These are phyloP conservation scores for Liasis olivaceus DNA, from an alignment of 2,797 vertebrate genomes.

Conservation along the genomic window DNA sequence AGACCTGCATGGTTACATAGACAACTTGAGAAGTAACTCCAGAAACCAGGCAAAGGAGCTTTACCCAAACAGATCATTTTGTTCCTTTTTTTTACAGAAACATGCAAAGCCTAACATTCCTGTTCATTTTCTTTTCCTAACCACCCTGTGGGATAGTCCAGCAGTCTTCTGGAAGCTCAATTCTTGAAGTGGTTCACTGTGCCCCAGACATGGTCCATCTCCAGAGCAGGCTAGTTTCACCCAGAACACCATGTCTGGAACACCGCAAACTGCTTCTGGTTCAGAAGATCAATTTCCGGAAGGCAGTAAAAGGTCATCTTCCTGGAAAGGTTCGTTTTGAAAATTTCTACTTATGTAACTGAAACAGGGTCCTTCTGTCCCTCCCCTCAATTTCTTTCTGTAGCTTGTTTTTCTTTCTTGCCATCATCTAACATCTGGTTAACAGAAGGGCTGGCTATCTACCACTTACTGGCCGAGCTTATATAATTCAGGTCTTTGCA, in stretches of 20 bases:
- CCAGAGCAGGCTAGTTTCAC: not conserved
- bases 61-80: no score
- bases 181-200: not conserved
- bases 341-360: not conserved
- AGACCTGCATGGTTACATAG: no score
- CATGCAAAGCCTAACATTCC: no score
- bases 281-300: not conserved
- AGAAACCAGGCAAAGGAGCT: not conserved
- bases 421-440: slow-evolving; percentile 78
- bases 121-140: not conserved
- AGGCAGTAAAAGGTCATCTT: not conserved
- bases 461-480: slow-evolving; percentile 64
- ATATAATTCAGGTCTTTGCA: slow-evolving; percentile 76
- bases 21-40: not conserved
- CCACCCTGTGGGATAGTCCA: not conserved
- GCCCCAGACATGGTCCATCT: no score
- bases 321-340: not conserved
- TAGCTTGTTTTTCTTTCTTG: slow-evolving; percentile 56
- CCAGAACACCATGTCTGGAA: not conserved
- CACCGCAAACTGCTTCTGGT: not conserved
- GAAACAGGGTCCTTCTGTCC: slow-evolving; percentile 46
- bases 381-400: slow-evolving; percentile 49
- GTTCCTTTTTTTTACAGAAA: no score
- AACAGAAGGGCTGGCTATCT: slow-evolving; percentile 68
- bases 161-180: not conserved